Evolutionary conservation across 1,140 invertebrate genomes (phyloP).

Genomic region (Pogonognathellus flavescens): DNA sequence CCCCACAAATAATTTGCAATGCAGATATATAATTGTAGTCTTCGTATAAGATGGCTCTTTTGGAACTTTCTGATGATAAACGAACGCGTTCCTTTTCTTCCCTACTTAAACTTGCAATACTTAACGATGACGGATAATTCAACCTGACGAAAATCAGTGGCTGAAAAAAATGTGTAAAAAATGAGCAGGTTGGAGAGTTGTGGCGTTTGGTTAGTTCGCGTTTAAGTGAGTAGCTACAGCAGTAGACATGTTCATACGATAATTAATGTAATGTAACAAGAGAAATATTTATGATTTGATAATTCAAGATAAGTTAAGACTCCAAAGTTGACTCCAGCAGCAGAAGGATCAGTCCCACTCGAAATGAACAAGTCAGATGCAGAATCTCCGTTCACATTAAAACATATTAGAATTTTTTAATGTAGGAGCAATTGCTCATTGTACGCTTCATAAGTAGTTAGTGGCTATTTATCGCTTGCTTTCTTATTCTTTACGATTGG

Average conservation of each 20-base stretch:
- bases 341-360: background rate
- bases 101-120: too few species aligned
- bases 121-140: too few species aligned
- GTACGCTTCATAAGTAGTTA: constrained; percentile 34
- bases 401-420: constrained; percentile 15
- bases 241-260: background rate
- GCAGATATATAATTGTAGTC: too few species aligned
- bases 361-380: background rate
- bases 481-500: constrained; percentile 44
- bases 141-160: too few species aligned
- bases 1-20: too few species aligned
- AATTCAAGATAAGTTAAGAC: background rate
- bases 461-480: constrained; percentile 39
- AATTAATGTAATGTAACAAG: constrained; percentile 33
- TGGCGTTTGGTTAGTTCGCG: background rate
- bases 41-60: too few species aligned
- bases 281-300: constrained; percentile 49
- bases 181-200: background rate
- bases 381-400: background rate
- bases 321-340: constrained; percentile 3
- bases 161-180: background rate
- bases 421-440: constrained; percentile 23
- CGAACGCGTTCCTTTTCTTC: too few species aligned
- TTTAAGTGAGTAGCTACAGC: background rate
- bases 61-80: too few species aligned